Base-by-base conservation (phyloP, 2,888 invertebrate species). In the Altica lythri region DNA sequence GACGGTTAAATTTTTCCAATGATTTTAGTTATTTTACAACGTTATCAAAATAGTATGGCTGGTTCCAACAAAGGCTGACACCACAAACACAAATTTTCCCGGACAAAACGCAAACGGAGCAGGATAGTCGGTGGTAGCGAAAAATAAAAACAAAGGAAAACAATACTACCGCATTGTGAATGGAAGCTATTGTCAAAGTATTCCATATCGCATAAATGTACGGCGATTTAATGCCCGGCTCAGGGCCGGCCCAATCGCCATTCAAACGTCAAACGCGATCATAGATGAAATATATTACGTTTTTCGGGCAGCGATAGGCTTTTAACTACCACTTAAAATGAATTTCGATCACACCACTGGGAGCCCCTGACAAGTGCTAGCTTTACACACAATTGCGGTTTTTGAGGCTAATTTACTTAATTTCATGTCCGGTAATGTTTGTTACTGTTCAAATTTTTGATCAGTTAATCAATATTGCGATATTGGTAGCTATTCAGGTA, bases 251-350 rank as follows among this genome's bases (percentile, higher is more conserved):
- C 55, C 59, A 27, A 60, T 59, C 51, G 43, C 62, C 50, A 62
- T 63, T 63, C 60, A 63, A 51, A 60, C 44, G 63, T 63, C 63
- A 63, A 61, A 63, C 51, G 42, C 61, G 60, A 60, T 61, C 63
- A 55, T 57, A 55, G 61, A 45, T 51, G 56, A 57, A 55, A 63
- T 63, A 57, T 63, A 62, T 63, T 55, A 52, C 47, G 59, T 57
- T 63, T 61, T 61, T 57, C 49, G 42, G 53, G n/a, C 19, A 29
- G 48, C 57, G 53, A 55, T 57, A 43, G 51, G 46, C 40, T 53
- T 48, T 35, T 38, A 34, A 59, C 59, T 54, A 56, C 47, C 54
- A 52, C 44, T 56, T 55, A 32, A 34, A 60, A 51, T 57, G 51
- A 55, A 56, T 52, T 49, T 50, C 49, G 37, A 53, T 53, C 37